Evolutionary conservation across 2,113 vertebrate genomes (phyloP), one percentile per base, ranked within the genome.

Genomic region (Hyperopisus bebe): DNA sequence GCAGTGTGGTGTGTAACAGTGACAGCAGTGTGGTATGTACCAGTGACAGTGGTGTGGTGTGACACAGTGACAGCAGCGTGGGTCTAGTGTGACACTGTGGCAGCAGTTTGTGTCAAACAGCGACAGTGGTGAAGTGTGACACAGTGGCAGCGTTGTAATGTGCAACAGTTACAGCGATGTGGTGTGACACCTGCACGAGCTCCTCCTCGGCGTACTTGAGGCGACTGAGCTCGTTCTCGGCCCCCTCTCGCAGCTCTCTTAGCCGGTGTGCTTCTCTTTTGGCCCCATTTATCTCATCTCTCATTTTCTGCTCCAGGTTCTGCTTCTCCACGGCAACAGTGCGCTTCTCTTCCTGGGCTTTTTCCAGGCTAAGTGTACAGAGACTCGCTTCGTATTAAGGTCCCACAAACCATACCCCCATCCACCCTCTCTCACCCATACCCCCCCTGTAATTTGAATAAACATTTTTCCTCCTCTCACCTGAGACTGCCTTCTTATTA

Each of bases 311-410:
- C 94, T 99, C 98, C 8, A 99, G 95, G 94, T 99, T 99, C 94
- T 99, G 97, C 94, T 99, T 99, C 95, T 99, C 98, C 93, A 99
- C 98, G 24, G 97, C 98, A 92, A 99, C 98, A 0, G 97, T 99
- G 88, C 98, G 96, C 91, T 99, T 99, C 94, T 99, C 98, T 94
- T 99, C 98, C 93, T 99, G 98, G 82, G 98, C 98, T 88, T 99
- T 99, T 90, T 99, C 97, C 92, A 99, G 96, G 91, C 98, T 99
- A 90, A 3, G 83, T 9, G n/a, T 11, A 62, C 35, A 86, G n/a
- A 84, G 39, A 84, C 42, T 24, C 3, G 35, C 19, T 24, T 84
- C n/a, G 24, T 24, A 42, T 46, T 46, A 44, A 84, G 35, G 21
- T 44, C 82, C 82, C 21, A 46, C 8, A 24, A 24, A 24, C 9